Conservation (phyloP, 2,888 invertebrate genomes). For the Synergus gifuensis region DNA sequence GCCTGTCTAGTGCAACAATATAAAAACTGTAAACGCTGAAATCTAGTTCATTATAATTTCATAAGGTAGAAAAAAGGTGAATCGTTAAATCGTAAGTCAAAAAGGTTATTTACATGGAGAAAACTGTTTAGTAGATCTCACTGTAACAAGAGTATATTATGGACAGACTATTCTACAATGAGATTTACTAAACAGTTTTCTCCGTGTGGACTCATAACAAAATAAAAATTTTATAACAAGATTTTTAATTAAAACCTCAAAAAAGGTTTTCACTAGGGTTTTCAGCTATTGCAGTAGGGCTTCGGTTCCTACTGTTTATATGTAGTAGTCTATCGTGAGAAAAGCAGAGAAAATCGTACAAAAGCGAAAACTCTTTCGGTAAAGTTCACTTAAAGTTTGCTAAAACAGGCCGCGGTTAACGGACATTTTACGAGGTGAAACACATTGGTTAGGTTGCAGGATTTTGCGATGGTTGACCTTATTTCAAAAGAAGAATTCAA, state of each 20-base stretch:
- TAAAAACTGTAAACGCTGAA: constrained; percentile 19
- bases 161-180: no score
- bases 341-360: not conserved
- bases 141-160: no score
- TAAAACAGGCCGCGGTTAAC: not conserved
- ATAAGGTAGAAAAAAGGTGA: not conserved
- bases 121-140: no score
- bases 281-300: no score
- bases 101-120: not conserved
- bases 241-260: not conserved
- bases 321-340: no score
- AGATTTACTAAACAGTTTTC: no score
- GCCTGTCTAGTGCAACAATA: not conserved
- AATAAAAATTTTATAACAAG: not conserved
- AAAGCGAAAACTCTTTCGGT: not conserved
- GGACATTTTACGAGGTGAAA: constrained; percentile 16
- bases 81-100: not conserved
- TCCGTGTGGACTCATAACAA: no score
- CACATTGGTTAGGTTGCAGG: constrained; percentile 43
- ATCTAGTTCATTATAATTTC: not conserved
- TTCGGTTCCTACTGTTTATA: no score
- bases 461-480: constrained; percentile 63
- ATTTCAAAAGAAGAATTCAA: constrained; percentile 62
- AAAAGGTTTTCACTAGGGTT: not conserved
- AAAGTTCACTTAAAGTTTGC: not conserved